phyloP scores from a whole-genome alignment of 2,113 vertebrate species.

The Bubo scandiacus region DNA sequence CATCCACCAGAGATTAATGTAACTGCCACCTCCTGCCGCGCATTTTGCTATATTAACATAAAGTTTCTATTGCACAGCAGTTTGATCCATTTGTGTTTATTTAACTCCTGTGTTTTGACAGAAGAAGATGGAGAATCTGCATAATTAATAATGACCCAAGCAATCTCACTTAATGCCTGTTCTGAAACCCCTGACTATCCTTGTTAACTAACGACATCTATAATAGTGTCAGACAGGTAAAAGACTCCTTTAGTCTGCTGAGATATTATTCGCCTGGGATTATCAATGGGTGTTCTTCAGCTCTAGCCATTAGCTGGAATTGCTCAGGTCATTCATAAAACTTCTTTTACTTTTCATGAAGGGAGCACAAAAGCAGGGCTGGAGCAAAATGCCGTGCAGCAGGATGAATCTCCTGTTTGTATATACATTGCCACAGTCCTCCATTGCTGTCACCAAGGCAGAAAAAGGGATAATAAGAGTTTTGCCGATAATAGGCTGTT shows the following conservation, averaged over 20 bases:
- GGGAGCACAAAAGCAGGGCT: conserved; percentile 50
- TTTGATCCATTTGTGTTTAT: conserved; percentile 79
- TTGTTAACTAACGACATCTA: conserved; percentile 69
- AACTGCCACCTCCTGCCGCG: neutral
- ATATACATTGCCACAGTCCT: accelerated
- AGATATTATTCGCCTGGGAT: conserved; percentile 76
- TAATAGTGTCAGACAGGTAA: conserved; percentile 74
- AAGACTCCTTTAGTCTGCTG: conserved; percentile 69
- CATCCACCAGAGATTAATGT: conserved; percentile 32
- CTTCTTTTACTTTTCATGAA: conserved; percentile 33
- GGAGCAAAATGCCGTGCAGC: neutral
- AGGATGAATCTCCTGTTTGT: neutral
- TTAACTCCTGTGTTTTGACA: conserved; percentile 70
- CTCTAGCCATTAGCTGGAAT: conserved; percentile 70
- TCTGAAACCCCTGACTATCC: conserved; percentile 69
- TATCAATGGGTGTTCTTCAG: conserved; percentile 57
- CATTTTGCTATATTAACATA: conserved; percentile 34
- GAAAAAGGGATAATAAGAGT: neutral
- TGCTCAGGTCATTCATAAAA: conserved; percentile 69
- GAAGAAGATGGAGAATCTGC: conserved; percentile 74
- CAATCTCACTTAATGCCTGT: conserved; percentile 72
- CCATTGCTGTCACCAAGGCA: neutral
- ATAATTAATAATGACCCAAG: conserved; percentile 80
- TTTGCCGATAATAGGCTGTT: neutral
- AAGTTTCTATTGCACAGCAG: conserved; percentile 55